These are phyloP conservation scores for Brachypterus glaber DNA, from an alignment of 2,888 invertebrate genomes.

Conservation along the genomic window DNA sequence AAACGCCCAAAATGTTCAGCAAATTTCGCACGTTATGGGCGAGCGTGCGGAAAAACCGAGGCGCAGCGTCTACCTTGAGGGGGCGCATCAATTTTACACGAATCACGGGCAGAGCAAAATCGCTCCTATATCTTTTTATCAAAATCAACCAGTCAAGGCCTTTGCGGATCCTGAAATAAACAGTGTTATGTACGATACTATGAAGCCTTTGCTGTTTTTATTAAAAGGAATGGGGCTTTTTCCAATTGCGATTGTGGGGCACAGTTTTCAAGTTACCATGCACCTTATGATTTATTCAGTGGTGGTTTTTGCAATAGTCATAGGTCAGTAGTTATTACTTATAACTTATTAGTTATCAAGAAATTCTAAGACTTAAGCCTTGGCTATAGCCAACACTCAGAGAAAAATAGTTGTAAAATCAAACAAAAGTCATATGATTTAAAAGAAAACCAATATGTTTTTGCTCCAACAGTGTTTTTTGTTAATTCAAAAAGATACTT, in stretches of 20 bases:
- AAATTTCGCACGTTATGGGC: too few species aligned
- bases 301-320: slow-evolving; percentile 38
- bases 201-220: slow-evolving; percentile 42
- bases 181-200: slow-evolving; percentile 39
- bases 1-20: too few species aligned
- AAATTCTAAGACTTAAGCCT: too few species aligned
- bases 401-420: too few species aligned
- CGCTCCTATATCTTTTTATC: slow-evolving; percentile 21
- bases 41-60: slow-evolving; percentile 17
- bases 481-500: too few species aligned
- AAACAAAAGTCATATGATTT: too few species aligned
- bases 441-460: too few species aligned
- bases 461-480: too few species aligned
- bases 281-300: slow-evolving; percentile 52
- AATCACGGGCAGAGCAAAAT: slow-evolving; percentile 27
- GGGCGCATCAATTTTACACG: slow-evolving; percentile 25
- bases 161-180: slow-evolving; percentile 3
- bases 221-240: slow-evolving; percentile 51
- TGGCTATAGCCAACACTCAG: too few species aligned
- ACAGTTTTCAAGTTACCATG: slow-evolving; percentile 43
- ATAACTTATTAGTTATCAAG: too few species aligned
- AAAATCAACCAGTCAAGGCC: background rate
- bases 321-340: too few species aligned
- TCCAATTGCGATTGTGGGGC: slow-evolving; percentile 47
- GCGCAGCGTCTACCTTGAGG: slow-evolving; percentile 32